phyloP scores from a whole-genome alignment of 2,113 vertebrate genomes.

The Psettodes erumei region DNA sequence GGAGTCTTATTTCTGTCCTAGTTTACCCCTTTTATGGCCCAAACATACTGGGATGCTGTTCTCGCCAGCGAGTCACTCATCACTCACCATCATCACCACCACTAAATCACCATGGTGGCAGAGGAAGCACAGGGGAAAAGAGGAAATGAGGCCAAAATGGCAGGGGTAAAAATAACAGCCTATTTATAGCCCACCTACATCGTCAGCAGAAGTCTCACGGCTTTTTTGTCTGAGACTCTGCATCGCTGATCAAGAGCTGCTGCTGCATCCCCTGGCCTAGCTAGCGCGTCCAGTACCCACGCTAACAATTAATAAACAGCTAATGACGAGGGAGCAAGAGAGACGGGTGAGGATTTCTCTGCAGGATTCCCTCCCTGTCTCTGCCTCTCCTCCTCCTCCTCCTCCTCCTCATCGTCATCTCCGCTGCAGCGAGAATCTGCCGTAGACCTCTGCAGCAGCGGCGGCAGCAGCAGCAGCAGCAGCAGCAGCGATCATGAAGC shows the following conservation, averaged over 20 bases:
- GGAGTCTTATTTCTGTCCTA: slow-evolving; percentile 74
- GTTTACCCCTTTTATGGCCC: slow-evolving; percentile 67
- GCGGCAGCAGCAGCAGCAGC: slow-evolving; percentile 31
- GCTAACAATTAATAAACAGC: slow-evolving; percentile 53
- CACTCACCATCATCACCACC: slow-evolving; percentile 54
- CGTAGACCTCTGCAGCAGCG: slow-evolving; percentile 49
- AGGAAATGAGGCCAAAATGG: slow-evolving; percentile 85
- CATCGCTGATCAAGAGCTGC: slow-evolving; percentile 56
- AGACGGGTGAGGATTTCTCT: slow-evolving; percentile 55
- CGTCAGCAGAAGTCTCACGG: slow-evolving; percentile 77
- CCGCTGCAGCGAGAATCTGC: slow-evolving; percentile 62
- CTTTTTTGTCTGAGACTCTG: slow-evolving; percentile 67
- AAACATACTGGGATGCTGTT: slow-evolving; percentile 54
- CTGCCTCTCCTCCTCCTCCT: slow-evolving; percentile 43
- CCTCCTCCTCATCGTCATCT: slow-evolving; percentile 56
- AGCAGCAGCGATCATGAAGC: slow-evolving; percentile 49
- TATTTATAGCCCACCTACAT: slow-evolving; percentile 85
- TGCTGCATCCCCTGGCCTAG: slow-evolving; percentile 36
- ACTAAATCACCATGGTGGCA: slow-evolving; percentile 67
- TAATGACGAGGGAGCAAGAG: slow-evolving; percentile 51
- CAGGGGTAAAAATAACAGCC: slow-evolving; percentile 84
- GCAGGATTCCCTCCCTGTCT: slow-evolving; percentile 65
- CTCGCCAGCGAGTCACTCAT: slow-evolving; percentile 46
- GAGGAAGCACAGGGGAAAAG: slow-evolving; percentile 76
- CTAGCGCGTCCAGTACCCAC: slow-evolving; percentile 21